A percentile compares a stretch with the other conserved stretches of the same genome.
Conservation (phyloP, 2,888 invertebrate genomes). For the Ametastegia equiseti region DNA sequence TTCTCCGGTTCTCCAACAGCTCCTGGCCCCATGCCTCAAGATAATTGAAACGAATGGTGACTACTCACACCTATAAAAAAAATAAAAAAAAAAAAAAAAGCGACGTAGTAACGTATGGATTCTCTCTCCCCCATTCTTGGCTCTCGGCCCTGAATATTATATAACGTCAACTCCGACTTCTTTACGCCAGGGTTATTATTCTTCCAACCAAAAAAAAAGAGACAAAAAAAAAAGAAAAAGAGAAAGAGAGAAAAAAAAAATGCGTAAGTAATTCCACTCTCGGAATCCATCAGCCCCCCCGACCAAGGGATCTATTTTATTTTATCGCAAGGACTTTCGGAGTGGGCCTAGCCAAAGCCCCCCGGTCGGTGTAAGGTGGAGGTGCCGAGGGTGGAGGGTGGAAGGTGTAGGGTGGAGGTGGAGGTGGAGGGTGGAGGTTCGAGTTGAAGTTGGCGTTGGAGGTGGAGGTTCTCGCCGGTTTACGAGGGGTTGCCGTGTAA, state of each 20-base stretch:
- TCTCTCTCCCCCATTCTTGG: not conserved
- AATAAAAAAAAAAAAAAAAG: slow-evolving; percentile 22
- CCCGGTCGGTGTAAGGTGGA: slow-evolving; percentile 56
- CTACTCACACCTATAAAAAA: slow-evolving; percentile 29
- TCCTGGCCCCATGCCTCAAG: slow-evolving; percentile 11
- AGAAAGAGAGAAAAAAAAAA: slow-evolving; percentile 43
- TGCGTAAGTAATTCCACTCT: slow-evolving; percentile 59
- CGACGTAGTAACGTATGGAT: slow-evolving; percentile 27
- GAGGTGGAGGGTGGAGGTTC: slow-evolving; percentile 6
- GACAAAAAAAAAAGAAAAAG: not conserved
- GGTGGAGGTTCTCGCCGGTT: slow-evolving; percentile 45
- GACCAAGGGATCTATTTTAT: slow-evolving; percentile 62
- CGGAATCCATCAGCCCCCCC: slow-evolving; percentile 51
- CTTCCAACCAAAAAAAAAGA: no score
- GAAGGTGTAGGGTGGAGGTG: slow-evolving; percentile 28
- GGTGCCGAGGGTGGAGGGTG: slow-evolving; percentile 27
- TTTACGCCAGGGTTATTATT: slow-evolving; percentile 26
- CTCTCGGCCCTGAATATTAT: slow-evolving; percentile 27
- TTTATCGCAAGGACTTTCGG: slow-evolving; percentile 60
- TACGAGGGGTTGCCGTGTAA: slow-evolving; percentile 48
- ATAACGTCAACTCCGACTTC: slow-evolving; percentile 30
- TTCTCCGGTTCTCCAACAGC: not conserved
- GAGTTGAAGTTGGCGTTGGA: not conserved
- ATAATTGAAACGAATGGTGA: slow-evolving; percentile 46
- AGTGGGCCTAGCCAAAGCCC: slow-evolving; percentile 49